Base-by-base conservation (phyloP, 2,113 vertebrate species). In the Phaetusa simplex region DNA sequence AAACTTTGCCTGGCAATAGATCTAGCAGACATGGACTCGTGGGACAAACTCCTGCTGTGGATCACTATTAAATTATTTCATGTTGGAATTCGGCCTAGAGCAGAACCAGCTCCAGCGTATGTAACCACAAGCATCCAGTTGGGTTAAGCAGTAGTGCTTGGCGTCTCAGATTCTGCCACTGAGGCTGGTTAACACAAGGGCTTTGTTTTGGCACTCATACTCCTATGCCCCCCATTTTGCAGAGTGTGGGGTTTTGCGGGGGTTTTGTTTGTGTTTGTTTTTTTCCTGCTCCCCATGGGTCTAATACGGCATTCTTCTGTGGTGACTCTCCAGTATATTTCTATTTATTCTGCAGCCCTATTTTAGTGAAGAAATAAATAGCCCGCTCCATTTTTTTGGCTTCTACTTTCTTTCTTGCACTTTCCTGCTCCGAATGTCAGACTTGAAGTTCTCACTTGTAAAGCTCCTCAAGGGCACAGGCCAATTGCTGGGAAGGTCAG, bases 301-400 rank as follows among this genome's bases (percentile, higher is more conserved):
- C 83, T 89, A 72, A 94, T 26, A 61, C 16, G 14, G 56, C 81
- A 85, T 97, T 97, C 86, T 73, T 95, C 84, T 80, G 76, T 43
- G 34, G 43, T 90, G 93, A 95, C 52, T 93, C 84, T 82, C 29
- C n/a, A 53, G 38, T 53, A 85, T 71, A 61, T 78, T 93, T 65
- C 79, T 76, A 53, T 94, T 89, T 90, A 81, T 76, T 86, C 81
- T 58, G 47, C 86, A 85, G 86, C 16, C 36, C 29, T 90, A 55
- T 83, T 90, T 82, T 29, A 56, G 53, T 34, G 81, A 72, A 80
- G 69, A 82, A 95, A 94, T 62, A 91, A 95, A 94, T n/a, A 58
- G n/a, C 32, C 32, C 38, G 9, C 30, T 86, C 88, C 11, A 11
- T 26, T 43, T 86, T 95, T 96, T 90, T 82, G 62, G 70, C 86